Evolutionary conservation across 2,113 vertebrate species (phyloP).

Genomic region (Hippopotamus amphibius): DNA sequence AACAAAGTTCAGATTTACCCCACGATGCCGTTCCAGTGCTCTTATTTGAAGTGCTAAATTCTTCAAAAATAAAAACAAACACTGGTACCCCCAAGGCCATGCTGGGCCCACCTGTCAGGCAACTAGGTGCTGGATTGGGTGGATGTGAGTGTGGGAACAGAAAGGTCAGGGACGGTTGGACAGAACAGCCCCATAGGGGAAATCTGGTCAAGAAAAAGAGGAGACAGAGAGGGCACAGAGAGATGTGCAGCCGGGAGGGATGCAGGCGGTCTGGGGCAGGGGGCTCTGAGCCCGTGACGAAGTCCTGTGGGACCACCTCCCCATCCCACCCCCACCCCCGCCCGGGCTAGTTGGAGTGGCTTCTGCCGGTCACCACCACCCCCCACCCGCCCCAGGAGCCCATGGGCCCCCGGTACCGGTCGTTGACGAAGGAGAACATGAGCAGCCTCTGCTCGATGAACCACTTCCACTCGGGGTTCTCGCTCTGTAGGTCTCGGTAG

Average conservation of each 20-base stretch:
- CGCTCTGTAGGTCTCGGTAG: slow-evolving; percentile 93
- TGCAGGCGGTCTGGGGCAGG: not conserved
- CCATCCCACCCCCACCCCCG: not conserved
- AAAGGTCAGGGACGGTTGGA: not conserved
- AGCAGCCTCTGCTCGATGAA: slow-evolving; percentile 95
- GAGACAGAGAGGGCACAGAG: not conserved
- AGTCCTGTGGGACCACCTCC: too few relatives aligned
- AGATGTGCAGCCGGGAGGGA: rapidly evolving
- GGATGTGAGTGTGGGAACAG: too few relatives aligned
- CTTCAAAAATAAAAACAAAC: not conserved
- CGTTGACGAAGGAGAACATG: slow-evolving; percentile 95
- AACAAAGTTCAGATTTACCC: not conserved
- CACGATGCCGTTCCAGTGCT: not conserved
- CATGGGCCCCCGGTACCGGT: slow-evolving; percentile 87
- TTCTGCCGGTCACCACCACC: rapidly evolving
- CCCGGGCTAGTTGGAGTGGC: rapidly evolving
- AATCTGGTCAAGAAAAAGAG: not conserved
- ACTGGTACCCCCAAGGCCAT: not conserved
- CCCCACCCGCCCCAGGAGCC: rapidly evolving
- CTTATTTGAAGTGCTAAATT: not conserved
- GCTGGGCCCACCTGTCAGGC: not conserved
- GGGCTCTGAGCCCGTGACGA: not conserved
- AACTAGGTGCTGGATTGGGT: not conserved
- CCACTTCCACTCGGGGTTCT: slow-evolving; percentile 95
- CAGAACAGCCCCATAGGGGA: not conserved